Evolutionary conservation across 2,797 vertebrate species (phyloP), one percentile per base, ranked within the genome.

Genomic region (Acrocephalus scirpaceus): DNA sequence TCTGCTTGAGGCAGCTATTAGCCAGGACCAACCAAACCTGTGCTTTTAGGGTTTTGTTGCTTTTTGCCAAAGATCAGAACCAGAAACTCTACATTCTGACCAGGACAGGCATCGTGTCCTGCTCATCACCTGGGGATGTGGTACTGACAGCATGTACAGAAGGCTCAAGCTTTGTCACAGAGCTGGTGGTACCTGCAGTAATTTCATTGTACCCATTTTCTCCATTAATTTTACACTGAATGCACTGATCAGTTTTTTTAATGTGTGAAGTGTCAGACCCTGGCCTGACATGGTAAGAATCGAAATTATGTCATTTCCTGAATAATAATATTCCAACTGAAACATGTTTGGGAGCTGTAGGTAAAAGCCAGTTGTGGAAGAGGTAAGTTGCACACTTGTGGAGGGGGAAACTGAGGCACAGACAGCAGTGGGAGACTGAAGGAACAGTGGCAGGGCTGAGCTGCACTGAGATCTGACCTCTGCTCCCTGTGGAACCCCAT

Each of bases 61-160:
- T 65, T 92, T 56, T 70, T 81, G 56, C 84, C 88, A 82, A 57
- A 94, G 76, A 72, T 64, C 36, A 40, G 66, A 80, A 56, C 51
- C 56, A 86, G 90, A 81, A 88, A 17, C 0, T 27, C 78, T 66
- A 11, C 40, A 1, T 66, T 32, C 53, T 57, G 72, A 45, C 51
- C 60, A 40, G 73, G 73, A 42, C 19, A 32, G 12, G 45, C 50
- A 19, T 32, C 25, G 1, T 51, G 21, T 76, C n/a, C 1, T 70
- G 78, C 74, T 84, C 56, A 1, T 36, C 26, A 16, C 36, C 83
- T 66, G 92, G 53, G 74, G 21, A 4, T 67, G 79, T 65, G 75
- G 65, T 77, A 62, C 87, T 62, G 79, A 30, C 53, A 47, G 58
- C 22, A 4, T 2, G 13, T 4, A n/a, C 75, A 47, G 80, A 42